These are phyloP conservation scores for Benthosema pterotum DNA, from an alignment of 2,797 vertebrate genomes.

Conservation along the genomic window DNA sequence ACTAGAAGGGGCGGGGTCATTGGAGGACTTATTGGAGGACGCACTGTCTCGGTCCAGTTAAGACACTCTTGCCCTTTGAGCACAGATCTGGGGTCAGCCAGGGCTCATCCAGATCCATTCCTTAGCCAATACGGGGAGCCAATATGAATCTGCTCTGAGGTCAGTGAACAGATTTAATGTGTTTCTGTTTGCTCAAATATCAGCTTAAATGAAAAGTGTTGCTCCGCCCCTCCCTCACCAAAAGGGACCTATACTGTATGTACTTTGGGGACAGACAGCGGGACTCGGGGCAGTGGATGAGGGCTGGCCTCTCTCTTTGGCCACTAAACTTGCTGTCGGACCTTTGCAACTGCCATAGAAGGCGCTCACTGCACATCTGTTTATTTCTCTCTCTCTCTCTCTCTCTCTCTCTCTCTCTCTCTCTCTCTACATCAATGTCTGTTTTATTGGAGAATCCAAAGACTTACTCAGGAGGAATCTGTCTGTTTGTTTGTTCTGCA, in stretches of 20 bases:
- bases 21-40: constrained; percentile 78
- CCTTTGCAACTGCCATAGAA: constrained; percentile 43
- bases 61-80: constrained; percentile 9
- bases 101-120: constrained; percentile 26
- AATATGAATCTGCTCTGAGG: constrained; percentile 32
- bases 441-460: constrained; percentile 60
- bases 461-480: constrained; percentile 52
- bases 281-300: constrained; percentile 23
- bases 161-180: not conserved
- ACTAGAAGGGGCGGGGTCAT: constrained; percentile 61
- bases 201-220: constrained; percentile 16
- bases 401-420: constrained; percentile 4
- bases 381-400: not conserved
- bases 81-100: constrained; percentile 10
- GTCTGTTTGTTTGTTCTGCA: constrained; percentile 3
- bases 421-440: not conserved
- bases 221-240: constrained; percentile 21
- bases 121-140: constrained; percentile 34
- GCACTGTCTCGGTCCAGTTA: constrained; percentile 67
- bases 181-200: not conserved
- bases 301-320: constrained; percentile 32
- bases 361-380: constrained; percentile 35
- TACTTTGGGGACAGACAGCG: constrained; percentile 28
- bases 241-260: constrained; percentile 33
- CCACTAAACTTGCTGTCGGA: constrained; percentile 24